Evolutionary conservation across 1,140 invertebrate genomes (phyloP).

Genomic region (Leptinotarsa undecemlineata): DNA sequence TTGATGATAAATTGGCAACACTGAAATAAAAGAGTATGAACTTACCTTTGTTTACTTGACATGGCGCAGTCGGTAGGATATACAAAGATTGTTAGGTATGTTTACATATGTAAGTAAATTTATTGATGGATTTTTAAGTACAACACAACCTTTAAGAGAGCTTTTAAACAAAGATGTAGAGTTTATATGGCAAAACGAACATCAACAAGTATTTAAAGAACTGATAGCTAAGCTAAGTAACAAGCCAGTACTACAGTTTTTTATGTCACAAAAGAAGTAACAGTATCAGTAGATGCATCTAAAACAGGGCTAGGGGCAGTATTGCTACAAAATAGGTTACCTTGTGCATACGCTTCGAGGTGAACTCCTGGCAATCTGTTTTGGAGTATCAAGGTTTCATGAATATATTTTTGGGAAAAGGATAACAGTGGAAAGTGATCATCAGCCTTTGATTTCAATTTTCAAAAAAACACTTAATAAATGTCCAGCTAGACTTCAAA

Average conservation of each 20-base stretch:
- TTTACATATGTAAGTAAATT: constrained; percentile 31
- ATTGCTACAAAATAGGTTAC: constrained; percentile 49
- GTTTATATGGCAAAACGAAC: constrained; percentile 52
- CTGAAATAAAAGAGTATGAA: no score
- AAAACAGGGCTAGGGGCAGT: constrained; percentile 50
- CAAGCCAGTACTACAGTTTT: constrained; percentile 43
- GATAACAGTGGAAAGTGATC: no score
- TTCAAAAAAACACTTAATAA: no score
- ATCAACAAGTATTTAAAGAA: constrained; percentile 41
- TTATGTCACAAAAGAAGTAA: constrained; percentile 32
- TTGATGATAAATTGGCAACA: no score
- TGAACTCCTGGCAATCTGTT: no score
- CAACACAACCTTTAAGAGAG: constrained; percentile 38
- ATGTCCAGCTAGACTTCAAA: no score
- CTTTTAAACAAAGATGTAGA: constrained; percentile 23
- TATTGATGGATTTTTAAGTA: constrained; percentile 32
- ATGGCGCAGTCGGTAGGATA: constrained; percentile 34
- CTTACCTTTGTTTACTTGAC: no score
- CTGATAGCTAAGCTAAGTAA: constrained; percentile 45
- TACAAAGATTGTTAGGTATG: constrained; percentile 49
- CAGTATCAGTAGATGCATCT: constrained; percentile 48
- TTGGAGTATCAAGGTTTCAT: no score
- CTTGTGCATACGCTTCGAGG: constrained; percentile 51
- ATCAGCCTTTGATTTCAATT: no score
- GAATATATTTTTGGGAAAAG: no score